A percentile compares a stretch with the other conserved stretches of the same genome.
phyloP scores from a whole-genome alignment of 2,888 invertebrate species.

The Campoletis raptor region DNA sequence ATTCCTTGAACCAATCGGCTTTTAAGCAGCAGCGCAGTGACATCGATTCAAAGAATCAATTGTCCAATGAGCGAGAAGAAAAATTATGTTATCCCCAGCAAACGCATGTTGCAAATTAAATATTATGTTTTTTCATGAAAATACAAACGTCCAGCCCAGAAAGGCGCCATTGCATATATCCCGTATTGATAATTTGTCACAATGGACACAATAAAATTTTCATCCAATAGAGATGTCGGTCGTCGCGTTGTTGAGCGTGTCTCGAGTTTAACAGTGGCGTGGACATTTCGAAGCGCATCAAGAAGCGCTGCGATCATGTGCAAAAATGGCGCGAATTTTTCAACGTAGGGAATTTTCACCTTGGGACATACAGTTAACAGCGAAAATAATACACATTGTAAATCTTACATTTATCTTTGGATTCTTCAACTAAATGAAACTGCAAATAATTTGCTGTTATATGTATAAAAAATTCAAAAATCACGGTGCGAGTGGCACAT shows the following conservation, averaged over 20 bases:
- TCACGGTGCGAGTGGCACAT: background rate
- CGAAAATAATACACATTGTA: too few species aligned
- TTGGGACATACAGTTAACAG: too few species aligned
- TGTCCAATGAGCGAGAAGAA: background rate
- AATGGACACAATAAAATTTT: background rate
- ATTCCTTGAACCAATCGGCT: background rate
- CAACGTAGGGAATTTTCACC: too few species aligned
- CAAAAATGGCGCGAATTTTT: too few species aligned
- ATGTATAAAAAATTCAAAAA: background rate
- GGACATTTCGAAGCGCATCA: too few species aligned
- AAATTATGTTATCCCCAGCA: background rate
- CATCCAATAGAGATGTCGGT: background rate
- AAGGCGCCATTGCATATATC: background rate
- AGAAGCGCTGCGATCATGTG: background rate
- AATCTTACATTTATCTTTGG: too few species aligned
- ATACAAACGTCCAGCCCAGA: background rate
- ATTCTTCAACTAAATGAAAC: too few species aligned
- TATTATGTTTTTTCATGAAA: background rate
- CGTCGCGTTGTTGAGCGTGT: background rate
- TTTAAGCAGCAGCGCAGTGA: too few species aligned
- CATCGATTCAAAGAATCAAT: constrained; percentile 14
- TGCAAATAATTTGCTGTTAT: too few species aligned
- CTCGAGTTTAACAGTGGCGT: background rate
- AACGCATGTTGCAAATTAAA: too few species aligned
- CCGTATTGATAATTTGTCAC: background rate